Evolutionary conservation across 2,888 invertebrate genomes (phyloP), one percentile per base, ranked within the genome.

Genomic region (Oscheius onirici): DNA sequence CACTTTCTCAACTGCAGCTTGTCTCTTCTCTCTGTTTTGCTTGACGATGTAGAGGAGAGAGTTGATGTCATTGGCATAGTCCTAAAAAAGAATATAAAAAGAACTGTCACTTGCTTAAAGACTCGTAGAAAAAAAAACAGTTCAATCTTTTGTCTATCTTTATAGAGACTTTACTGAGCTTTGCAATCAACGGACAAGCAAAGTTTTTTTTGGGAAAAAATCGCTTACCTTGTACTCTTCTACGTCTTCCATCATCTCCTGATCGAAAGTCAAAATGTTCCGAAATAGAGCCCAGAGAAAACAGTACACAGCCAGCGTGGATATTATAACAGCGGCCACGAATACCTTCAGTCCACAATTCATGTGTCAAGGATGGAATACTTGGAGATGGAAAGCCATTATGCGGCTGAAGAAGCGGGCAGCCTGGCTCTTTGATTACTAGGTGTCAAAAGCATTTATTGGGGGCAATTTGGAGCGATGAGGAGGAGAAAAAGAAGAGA

Each of bases 311-410:
- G 43, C 26, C 26, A 46, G 26, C 22, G 43, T 43, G 10, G 17
- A 11, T 26, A 46, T 15, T 13, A 61, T 58, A 17, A 40, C n/a
- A 6, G 20, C 58, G 41, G 41, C 58, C 2, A 58, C 20, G 20
- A 58, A 58, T 10, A 58, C 11, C 24, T 58, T 58, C 40, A 58
- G 22, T 3, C 58, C 58, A 43, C 58, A 58, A 58, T 58, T 58
- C 58, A 58, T 58, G 41, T 11, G 11, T 22, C 2, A 51, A 11
- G 20, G 20, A 22, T 20, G 22, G 20, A 51, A 11, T 51, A 20
- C 20, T 10, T 11, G 20, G 11, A 11, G 51, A 15, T 10, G 51
- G 51, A 20, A 46, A 20, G 46, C 46, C 46, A 46, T 46, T 46
- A 46, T 46, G 34, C 34, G 46, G 46, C 46, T 20, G 20, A 46